phyloP scores from a whole-genome alignment of 2,888 invertebrate genomes.

The Sphecodes monilicornis region DNA sequence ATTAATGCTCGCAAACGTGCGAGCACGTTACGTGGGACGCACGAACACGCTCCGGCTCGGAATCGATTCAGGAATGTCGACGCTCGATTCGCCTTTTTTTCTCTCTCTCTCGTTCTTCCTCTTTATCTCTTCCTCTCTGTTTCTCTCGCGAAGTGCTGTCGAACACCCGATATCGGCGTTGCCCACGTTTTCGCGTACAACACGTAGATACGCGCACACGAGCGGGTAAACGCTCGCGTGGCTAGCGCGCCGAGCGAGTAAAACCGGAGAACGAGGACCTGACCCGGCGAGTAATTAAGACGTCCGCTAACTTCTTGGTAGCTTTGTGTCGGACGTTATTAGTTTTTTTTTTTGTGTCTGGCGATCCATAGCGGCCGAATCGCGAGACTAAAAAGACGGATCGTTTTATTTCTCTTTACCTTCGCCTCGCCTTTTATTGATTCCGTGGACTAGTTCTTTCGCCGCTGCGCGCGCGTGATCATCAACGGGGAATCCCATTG shows the following conservation, averaged over 20 bases:
- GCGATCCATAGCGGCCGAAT: constrained; percentile 44
- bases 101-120: not conserved
- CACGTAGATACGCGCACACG: constrained; percentile 12
- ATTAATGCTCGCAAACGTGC: constrained; percentile 61
- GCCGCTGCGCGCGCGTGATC: constrained; percentile 2
- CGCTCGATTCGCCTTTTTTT: constrained; percentile 57
- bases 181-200: constrained; percentile 49
- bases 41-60: constrained; percentile 46
- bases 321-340: constrained; percentile 65
- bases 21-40: constrained; percentile 54
- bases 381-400: constrained; percentile 38
- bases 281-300: constrained; percentile 66
- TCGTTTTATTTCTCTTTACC: constrained; percentile 27
- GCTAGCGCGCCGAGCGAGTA: not conserved
- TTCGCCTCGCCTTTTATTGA: constrained; percentile 32
- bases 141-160: constrained; percentile 17
- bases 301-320: constrained; percentile 62
- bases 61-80: constrained; percentile 71
- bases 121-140: not conserved
- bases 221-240: constrained; percentile 1
- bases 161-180: constrained; percentile 38
- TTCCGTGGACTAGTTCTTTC: constrained; percentile 34
- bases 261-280: constrained; percentile 5
- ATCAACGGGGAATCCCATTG: not conserved
- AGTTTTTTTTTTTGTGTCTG: constrained; percentile 58